phyloP scores from a whole-genome alignment of 2,888 invertebrate species.

The Parnassius smintheus region DNA sequence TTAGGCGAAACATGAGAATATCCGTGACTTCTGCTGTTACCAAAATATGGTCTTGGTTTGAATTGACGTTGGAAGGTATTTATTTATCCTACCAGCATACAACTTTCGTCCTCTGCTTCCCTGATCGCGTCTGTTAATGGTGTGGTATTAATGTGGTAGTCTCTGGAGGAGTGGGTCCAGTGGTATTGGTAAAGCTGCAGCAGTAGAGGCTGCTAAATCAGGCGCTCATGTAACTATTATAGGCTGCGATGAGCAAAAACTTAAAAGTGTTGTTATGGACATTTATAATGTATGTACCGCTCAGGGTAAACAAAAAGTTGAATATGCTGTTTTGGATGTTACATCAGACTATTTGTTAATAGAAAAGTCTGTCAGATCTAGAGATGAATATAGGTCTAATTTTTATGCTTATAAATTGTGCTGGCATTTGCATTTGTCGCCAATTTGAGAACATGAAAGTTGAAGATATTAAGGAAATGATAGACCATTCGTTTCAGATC shows the following conservation, averaged over 20 bases:
- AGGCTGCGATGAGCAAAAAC: conserved; percentile 88
- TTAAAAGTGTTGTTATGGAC: conserved; percentile 84
- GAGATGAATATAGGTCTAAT: conserved; percentile 89
- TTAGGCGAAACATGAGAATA: too few species aligned
- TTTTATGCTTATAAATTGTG: conserved; percentile 95
- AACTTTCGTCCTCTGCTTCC: too few species aligned
- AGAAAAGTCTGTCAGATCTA: conserved; percentile 76
- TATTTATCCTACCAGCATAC: too few species aligned
- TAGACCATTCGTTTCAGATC: conserved; percentile 72
- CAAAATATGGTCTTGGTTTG: too few species aligned
- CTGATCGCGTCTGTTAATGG: too few species aligned
- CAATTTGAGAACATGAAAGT: conserved; percentile 88
- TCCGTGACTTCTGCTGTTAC: too few species aligned
- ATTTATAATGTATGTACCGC: conserved; percentile 52
- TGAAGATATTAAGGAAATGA: conserved; percentile 85
- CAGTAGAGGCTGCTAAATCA: conserved; percentile 86
- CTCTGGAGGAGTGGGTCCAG: conserved; percentile 98
- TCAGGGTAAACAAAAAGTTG: conserved; percentile 70
- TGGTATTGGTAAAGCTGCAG: conserved; percentile 95
- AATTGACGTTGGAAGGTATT: too few species aligned
- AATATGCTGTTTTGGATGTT: conserved; percentile 85
- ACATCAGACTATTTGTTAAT: conserved; percentile 83
- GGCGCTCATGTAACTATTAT: conserved; percentile 96
- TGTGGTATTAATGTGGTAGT: conserved; percentile 80
- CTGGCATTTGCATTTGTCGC: conserved; percentile 92